A percentile compares a stretch with the other conserved stretches of the same genome.
phyloP scores from a whole-genome alignment of 2,797 vertebrate genomes.

The Hoplostethus mediterraneus region DNA sequence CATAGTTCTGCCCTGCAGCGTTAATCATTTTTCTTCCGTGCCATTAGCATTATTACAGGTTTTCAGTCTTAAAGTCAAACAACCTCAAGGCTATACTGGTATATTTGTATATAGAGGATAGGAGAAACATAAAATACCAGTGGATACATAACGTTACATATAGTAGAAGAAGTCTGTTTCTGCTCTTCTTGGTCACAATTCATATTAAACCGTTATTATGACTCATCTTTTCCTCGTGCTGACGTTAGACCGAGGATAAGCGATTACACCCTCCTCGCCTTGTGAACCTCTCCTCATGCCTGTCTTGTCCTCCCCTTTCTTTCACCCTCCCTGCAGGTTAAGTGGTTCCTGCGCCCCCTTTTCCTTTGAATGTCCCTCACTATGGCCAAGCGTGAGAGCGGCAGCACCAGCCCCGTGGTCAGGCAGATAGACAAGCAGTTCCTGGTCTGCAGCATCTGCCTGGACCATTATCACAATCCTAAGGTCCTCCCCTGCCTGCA shows the following conservation, averaged over 20 bases:
- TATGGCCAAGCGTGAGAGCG: conserved; percentile 91
- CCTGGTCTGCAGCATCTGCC: conserved; percentile 95
- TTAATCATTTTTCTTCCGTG: conserved; percentile 38
- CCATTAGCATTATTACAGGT: conserved; percentile 23
- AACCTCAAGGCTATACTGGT: conserved; percentile 16
- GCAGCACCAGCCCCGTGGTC: conserved; percentile 92
- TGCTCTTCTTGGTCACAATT: neutral
- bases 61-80: conserved; percentile 52
- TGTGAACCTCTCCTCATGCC: conserved; percentile 35
- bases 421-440: conserved; percentile 96
- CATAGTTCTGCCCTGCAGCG: conserved; percentile 22
- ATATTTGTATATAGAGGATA: conserved; percentile 15
- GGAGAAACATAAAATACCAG: conserved; percentile 13
- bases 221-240: conserved; percentile 64
- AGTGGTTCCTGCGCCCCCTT: conserved; percentile 47
- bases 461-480: conserved; percentile 93
- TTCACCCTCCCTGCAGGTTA: conserved; percentile 63
- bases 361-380: conserved; percentile 82
- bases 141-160: conserved; percentile 15
- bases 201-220: conserved; percentile 21
- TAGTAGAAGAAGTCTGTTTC: conserved; percentile 1
- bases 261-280: conserved; percentile 29
- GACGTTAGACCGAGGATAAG: conserved; percentile 4
- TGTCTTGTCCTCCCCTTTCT: conserved; percentile 52
- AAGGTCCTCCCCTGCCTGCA: conserved; percentile 95